phyloP scores from a whole-genome alignment of 1,140 invertebrate genomes.

The Sminthurides bifidus region DNA sequence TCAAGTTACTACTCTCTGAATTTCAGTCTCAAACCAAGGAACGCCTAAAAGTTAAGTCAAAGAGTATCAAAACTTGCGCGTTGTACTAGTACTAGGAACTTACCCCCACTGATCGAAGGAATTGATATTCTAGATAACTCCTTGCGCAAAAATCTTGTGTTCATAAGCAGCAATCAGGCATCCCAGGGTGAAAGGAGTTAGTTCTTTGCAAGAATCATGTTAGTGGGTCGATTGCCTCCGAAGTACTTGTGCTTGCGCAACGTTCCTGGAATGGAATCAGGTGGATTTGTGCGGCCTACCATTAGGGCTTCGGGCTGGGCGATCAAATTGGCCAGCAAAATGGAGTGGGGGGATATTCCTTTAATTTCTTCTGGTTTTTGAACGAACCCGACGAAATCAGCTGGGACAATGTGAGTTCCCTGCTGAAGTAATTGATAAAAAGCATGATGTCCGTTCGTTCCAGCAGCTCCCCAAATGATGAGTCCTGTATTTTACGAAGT shows the following conservation, averaged over 20 bases:
- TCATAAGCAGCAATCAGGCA: conserved; percentile 94
- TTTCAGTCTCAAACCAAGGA: too few relatives aligned
- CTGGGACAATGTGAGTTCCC: too few relatives aligned
- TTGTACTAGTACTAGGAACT: too few relatives aligned
- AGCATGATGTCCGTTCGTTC: too few relatives aligned
- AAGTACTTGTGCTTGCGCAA: conserved; percentile 94
- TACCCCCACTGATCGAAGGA: conserved; percentile 99
- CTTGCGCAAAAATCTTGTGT: conserved; percentile 98
- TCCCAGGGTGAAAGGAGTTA: conserved; percentile 92
- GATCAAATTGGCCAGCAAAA: conserved; percentile 91
- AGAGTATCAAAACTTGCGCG: too few relatives aligned
- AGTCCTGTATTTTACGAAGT: too few relatives aligned
- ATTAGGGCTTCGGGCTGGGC: conserved; percentile 97
- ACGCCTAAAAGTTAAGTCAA: too few relatives aligned
- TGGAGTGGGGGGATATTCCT: conserved; percentile 60
- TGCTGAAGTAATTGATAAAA: too few relatives aligned
- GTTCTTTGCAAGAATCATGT: conserved; percentile 89
- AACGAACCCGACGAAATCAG: too few relatives aligned
- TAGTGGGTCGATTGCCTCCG: conserved; percentile 91
- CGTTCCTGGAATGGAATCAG: conserved; percentile 15
- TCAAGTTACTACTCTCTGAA: too few relatives aligned
- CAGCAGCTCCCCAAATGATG: too few relatives aligned
- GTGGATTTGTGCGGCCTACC: conserved; percentile 61
- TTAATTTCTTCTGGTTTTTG: too few relatives aligned
- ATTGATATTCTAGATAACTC: conserved; percentile 92